phyloP scores from a whole-genome alignment of 64 coral and sea anemone species.

The Hydrozoanthus tunicans region DNA sequence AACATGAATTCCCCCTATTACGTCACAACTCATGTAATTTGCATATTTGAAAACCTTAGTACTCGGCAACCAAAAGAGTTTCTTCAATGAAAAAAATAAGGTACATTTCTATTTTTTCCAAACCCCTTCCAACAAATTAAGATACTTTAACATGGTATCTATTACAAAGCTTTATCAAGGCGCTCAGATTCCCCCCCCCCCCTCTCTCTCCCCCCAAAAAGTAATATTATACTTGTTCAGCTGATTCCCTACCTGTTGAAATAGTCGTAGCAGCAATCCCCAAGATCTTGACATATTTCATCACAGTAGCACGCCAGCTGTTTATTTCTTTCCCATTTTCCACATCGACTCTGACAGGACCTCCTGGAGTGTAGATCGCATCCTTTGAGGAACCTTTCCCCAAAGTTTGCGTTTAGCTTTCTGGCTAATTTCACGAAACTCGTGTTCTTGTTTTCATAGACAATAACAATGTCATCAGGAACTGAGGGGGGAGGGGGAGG shows the following conservation, averaged over 20 bases:
- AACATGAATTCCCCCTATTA: too few species aligned
- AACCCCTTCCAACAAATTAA: too few species aligned
- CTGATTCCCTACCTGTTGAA: not conserved
- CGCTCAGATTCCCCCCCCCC: too few species aligned
- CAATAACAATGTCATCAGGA: slow-evolving; percentile 1
- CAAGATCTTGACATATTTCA: not conserved
- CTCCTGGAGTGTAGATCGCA: not conserved
- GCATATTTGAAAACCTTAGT: too few species aligned
- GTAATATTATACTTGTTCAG: not conserved
- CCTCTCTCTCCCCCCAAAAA: too few species aligned
- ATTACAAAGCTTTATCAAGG: too few species aligned
- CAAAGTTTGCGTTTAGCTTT: not conserved
- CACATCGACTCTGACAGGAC: not conserved
- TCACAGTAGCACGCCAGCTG: not conserved
- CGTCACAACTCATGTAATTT: too few species aligned
- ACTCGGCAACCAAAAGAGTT: too few species aligned
- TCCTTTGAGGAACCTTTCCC: not conserved
- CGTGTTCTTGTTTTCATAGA: not conserved
- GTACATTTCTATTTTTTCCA: too few species aligned
- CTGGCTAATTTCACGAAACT: not conserved
- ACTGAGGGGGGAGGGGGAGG: not conserved
- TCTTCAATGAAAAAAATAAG: too few species aligned
- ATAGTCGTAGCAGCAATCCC: not conserved
- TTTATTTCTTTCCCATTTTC: slow-evolving; percentile 9
- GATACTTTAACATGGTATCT: too few species aligned